These are phyloP conservation scores for Nematolebias whitei DNA, from an alignment of 2,113 vertebrate species.

Conservation along the genomic window DNA sequence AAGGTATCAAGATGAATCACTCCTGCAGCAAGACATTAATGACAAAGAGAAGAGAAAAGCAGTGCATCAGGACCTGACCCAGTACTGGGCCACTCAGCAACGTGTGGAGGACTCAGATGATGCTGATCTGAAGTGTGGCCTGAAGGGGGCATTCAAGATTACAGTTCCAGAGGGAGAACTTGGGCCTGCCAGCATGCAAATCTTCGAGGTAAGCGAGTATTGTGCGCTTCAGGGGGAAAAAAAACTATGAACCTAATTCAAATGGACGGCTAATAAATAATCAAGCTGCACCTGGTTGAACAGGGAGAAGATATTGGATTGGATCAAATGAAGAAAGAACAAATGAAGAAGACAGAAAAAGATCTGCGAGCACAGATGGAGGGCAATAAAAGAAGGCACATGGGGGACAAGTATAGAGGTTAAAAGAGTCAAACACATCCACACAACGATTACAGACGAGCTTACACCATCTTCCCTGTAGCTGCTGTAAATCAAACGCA, in stretches of 20 bases:
- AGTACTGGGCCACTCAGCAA: conserved; percentile 66
- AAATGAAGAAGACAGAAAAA: conserved; percentile 62
- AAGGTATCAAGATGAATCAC: conserved; percentile 46
- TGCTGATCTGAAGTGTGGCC: conserved; percentile 71
- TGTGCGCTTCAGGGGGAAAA: conserved; percentile 5
- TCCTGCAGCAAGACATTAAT: conserved; percentile 56
- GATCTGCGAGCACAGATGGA: conserved; percentile 70
- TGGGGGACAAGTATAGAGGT: conserved; percentile 70
- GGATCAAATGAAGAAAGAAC: conserved; percentile 59
- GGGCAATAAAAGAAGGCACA: conserved; percentile 51
- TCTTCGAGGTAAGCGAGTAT: conserved; percentile 69
- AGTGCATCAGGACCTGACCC: conserved; percentile 55
- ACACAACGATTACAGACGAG: conserved; percentile 27
- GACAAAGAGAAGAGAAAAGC: conserved; percentile 53
- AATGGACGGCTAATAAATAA: conserved; percentile 2
- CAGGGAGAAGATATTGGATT: conserved; percentile 72
- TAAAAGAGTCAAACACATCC: conserved; percentile 28
- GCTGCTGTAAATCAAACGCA: conserved; percentile 51
- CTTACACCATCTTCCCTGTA: conserved; percentile 14
- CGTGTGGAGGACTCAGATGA: conserved; percentile 66
- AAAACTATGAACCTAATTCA: conserved; percentile 6
- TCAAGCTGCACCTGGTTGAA: conserved; percentile 16
- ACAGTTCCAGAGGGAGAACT: conserved; percentile 57
- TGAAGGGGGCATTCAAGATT: conserved; percentile 55
- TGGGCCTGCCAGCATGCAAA: conserved; percentile 79